Evolutionary conservation across 2,797 vertebrate genomes (phyloP), one percentile per base, ranked within the genome.

Genomic region (Prunella strophiata): DNA sequence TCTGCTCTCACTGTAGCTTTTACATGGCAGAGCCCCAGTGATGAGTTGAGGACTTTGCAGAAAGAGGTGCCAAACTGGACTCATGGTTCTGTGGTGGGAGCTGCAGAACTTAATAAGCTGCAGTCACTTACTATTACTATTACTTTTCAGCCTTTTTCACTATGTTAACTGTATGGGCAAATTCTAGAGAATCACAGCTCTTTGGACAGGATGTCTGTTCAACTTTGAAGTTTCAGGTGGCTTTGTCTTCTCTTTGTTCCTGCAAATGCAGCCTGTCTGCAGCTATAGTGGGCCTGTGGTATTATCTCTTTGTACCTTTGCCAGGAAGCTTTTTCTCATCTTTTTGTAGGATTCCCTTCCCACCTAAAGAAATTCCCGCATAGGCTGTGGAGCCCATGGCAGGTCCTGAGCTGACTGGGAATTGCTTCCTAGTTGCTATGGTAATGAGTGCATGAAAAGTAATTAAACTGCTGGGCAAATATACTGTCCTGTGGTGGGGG

Each of bases 401-500:
- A 88, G 71, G 34, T 94, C 82, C 61, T 76, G 76, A 90, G 73
- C 67, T 90, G 70, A 65, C 43, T 94, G 57, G 75, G 45, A 91
- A 32, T 91, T 55, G 23, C 67, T 51, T 95, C 67, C 61, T 90
- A 51, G 85, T 95, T 90, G 74, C 82, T 85, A 11, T 91, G 68
- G 67, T 83, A 91, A 85, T 42, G 34, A 63, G 27, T 74, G n/a
- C 32, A 8, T 57, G 57, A 63, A 73, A 90, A 67, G 71, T 90
- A 92, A 55, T 89, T 82, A 72, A 95, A 84, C n/a, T 87, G 47
- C 45, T 63, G 38, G 63, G 62, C 45, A 89, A 88, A 80, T 91
- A 45, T 7, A 26, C n/a, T 93, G 51, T 78, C 82, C 65, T 88
- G 70, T 67, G 34, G 10, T 83, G 61, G 40, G 71, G 57, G n/a